These are phyloP conservation scores for Octonoba sinensis DNA, from an alignment of 2,888 invertebrate genomes.

Conservation along the genomic window DNA sequence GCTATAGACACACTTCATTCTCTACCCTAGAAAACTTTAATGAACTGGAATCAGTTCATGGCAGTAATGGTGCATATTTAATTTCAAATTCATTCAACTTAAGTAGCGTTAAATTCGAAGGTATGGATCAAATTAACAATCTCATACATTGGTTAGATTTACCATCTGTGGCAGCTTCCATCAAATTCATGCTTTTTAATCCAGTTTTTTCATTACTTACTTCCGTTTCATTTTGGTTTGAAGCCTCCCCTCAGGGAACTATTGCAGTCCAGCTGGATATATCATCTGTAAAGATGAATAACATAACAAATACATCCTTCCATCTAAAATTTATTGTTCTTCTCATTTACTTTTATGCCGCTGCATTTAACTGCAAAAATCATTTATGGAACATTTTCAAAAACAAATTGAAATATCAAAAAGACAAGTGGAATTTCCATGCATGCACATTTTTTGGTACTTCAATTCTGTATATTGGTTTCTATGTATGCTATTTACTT, in stretches of 20 bases:
- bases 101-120: too few relatives aligned
- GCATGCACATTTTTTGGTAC: not conserved
- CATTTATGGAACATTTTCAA: slow-evolving; percentile 41
- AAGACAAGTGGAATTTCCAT: slow-evolving; percentile 22
- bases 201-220: slow-evolving; percentile 26
- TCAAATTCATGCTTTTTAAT: slow-evolving; percentile 40
- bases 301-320: not conserved
- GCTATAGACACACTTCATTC: not conserved
- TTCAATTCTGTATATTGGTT: slow-evolving; percentile 9
- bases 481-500: slow-evolving; percentile 20
- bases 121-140: slow-evolving; percentile 13
- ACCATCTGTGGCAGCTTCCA: slow-evolving; percentile 27
- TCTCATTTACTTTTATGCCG: slow-evolving; percentile 29
- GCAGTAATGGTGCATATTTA: slow-evolving; percentile 18
- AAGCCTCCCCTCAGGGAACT: not conserved
- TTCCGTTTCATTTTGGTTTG: slow-evolving; percentile 33
- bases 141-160: slow-evolving; percentile 17
- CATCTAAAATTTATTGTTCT: slow-evolving; percentile 13
- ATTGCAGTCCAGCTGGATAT: not conserved
- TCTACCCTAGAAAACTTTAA: not conserved
- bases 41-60: slow-evolving; percentile 10
- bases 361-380: slow-evolving; percentile 30
- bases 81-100: too few relatives aligned
- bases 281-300: slow-evolving; percentile 1
- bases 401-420: slow-evolving; percentile 10